Evolutionary conservation across 37 sponge, comb jelly and placozoan genomes (phyloP).

Genomic region (Agelas oroides): DNA sequence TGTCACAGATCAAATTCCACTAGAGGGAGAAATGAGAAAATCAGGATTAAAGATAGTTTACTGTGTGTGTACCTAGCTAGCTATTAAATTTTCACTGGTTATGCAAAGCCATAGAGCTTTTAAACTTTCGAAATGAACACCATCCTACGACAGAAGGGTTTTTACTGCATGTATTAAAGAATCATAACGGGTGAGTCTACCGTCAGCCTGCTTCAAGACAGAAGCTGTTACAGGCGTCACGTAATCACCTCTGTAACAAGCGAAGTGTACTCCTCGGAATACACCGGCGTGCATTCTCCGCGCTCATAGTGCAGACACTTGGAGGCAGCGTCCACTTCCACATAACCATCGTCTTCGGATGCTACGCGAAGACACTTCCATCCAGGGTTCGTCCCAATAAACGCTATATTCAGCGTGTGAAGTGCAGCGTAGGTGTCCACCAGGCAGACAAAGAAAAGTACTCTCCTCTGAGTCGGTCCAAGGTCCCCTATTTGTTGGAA

Average conservation of each 20-base stretch:
- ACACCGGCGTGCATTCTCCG: slow-evolving; percentile 31
- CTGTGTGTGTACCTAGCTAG: too few relatives aligned
- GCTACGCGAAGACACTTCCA: slow-evolving; percentile 27
- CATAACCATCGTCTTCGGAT: neutral
- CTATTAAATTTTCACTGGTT: too few relatives aligned
- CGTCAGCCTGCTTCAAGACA: too few relatives aligned
- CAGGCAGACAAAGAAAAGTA: slow-evolving; percentile 2
- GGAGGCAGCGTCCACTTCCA: neutral
- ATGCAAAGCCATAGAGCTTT: too few relatives aligned
- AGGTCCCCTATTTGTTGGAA: slow-evolving; percentile 53
- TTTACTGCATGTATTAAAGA: too few relatives aligned
- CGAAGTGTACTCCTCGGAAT: slow-evolving; percentile 14
- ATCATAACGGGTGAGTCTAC: too few relatives aligned
- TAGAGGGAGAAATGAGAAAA: neutral
- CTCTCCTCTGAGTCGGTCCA: slow-evolving; percentile 47
- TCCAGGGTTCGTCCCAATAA: slow-evolving; percentile 33
- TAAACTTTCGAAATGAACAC: too few relatives aligned
- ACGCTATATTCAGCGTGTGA: slow-evolving; percentile 16
- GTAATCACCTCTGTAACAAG: slow-evolving; percentile 65
- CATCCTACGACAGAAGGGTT: too few relatives aligned
- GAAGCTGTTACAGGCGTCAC: too few relatives aligned
- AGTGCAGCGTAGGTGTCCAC: neutral
- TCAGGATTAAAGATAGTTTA: too few relatives aligned
- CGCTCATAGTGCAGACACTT: slow-evolving; percentile 36
- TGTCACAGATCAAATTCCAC: slow-evolving; percentile 65